These are phyloP conservation scores for Macropis europaea DNA, from an alignment of 2,888 invertebrate species.

Conservation along the genomic window DNA sequence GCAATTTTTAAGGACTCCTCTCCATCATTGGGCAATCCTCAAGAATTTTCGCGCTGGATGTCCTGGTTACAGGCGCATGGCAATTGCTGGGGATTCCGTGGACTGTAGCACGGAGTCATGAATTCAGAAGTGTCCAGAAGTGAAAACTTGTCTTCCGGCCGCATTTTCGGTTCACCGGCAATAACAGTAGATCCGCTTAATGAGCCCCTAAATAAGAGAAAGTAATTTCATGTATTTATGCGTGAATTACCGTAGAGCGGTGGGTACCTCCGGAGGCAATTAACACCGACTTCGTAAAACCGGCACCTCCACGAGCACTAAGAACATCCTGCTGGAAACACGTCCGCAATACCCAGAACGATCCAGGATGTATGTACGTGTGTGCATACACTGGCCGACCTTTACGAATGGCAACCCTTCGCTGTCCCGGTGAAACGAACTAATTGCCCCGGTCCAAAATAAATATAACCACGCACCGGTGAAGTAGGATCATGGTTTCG, in stretches of 20 bases:
- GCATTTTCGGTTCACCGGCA: constrained; percentile 68
- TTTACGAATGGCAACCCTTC: constrained; percentile 56
- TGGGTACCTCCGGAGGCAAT: constrained; percentile 75
- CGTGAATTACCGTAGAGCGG: constrained; percentile 73
- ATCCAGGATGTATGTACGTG: constrained; percentile 5
- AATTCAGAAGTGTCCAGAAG: constrained; percentile 14
- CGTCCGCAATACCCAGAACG: constrained; percentile 28
- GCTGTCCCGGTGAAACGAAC: constrained; percentile 57
- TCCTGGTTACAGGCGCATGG: no score
- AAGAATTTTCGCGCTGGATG: no score
- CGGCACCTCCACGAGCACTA: constrained; percentile 60
- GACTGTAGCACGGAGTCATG: constrained; percentile 3
- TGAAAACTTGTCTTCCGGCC: constrained; percentile 22
- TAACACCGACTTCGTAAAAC: constrained; percentile 76
- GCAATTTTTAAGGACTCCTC: no score
- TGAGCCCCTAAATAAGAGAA: constrained; percentile 79
- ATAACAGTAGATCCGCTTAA: constrained; percentile 79
- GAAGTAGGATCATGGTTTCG: constrained; percentile 37
- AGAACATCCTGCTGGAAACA: constrained; percentile 55
- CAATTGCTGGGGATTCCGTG: no score
- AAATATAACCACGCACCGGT: constrained; percentile 60
- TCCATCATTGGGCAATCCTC: no score
- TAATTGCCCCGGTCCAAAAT: constrained; percentile 66
- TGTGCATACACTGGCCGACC: constrained; percentile 38
- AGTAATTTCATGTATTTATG: constrained; percentile 80